Percentiles rank a stretch among this genome's conserved stretches.
These are phyloP conservation scores for Nasonovia ribisnigri DNA, from an alignment of 2,888 invertebrate species.

Conservation along the genomic window DNA sequence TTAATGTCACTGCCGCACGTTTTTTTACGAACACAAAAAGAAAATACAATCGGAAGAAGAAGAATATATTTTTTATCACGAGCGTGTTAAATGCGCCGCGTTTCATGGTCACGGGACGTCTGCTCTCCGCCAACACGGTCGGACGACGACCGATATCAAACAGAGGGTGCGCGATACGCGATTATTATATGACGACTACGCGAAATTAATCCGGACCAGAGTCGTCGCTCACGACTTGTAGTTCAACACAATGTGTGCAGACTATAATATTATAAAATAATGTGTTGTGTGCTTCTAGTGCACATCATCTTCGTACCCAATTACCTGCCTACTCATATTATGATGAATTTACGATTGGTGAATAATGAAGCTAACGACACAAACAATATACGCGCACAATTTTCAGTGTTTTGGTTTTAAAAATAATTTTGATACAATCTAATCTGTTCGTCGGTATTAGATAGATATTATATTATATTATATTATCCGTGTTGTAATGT, in stretches of 20 bases:
- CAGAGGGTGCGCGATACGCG: background rate
- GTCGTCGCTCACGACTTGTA: background rate
- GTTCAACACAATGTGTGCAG: too few relatives aligned
- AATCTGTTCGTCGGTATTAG: too few relatives aligned
- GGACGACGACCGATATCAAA: background rate
- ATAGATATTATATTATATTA: too few relatives aligned
- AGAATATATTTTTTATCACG: background rate
- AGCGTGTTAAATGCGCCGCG: background rate
- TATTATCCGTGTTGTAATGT: background rate
- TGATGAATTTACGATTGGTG: too few relatives aligned
- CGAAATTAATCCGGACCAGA: background rate
- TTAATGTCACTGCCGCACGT: background rate
- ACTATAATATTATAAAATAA: too few relatives aligned
- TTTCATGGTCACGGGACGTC: constrained; percentile 41
- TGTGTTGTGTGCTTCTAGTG: too few relatives aligned
- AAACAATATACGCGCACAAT: too few relatives aligned
- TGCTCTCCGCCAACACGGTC: background rate
- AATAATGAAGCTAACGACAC: too few relatives aligned
- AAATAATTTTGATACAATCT: too few relatives aligned
- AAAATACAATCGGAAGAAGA: background rate
- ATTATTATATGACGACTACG: background rate
- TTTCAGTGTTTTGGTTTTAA: too few relatives aligned
- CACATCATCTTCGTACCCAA: too few relatives aligned
- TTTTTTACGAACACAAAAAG: constrained; percentile 7
- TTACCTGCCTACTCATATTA: too few relatives aligned